Evolutionary conservation across 1,140 invertebrate genomes (phyloP).

Genomic region (Aphis gossypii): DNA sequence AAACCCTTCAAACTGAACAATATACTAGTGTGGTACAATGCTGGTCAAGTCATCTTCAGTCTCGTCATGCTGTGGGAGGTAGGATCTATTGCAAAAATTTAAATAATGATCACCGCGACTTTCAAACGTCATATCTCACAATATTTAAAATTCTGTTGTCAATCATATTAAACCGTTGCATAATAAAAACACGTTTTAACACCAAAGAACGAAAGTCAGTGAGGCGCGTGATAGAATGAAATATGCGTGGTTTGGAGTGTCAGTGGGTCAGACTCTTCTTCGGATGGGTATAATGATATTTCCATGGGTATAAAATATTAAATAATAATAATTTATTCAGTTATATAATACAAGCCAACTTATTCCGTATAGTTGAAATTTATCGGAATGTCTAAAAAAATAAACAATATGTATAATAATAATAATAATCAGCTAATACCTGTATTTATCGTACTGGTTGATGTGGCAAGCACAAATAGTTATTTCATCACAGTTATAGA

Average conservation of each 20-base stretch:
- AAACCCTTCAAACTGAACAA: constrained; percentile 85
- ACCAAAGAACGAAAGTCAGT: not conserved
- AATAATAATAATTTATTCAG: not conserved
- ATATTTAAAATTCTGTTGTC: not conserved
- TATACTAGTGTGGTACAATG: constrained; percentile 87
- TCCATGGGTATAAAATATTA: not conserved
- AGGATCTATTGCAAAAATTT: constrained; percentile 62
- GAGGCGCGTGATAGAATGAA: not conserved
- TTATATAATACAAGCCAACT: not conserved
- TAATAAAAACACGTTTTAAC: constrained; percentile 31
- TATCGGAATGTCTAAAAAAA: not conserved
- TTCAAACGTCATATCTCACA: not conserved
- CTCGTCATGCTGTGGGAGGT: constrained; percentile 90
- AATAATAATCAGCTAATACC: not conserved
- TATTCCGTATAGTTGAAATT: not conserved
- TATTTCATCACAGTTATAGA: not conserved
- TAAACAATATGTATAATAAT: not conserved
- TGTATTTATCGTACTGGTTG: not conserved
- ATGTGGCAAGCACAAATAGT: not conserved
- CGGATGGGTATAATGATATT: not conserved
- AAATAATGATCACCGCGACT: not conserved
- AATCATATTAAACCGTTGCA: not conserved
- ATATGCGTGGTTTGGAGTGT: constrained; percentile 2
- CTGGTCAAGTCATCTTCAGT: constrained; percentile 85
- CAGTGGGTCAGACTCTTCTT: constrained; percentile 51